Conservation (phyloP, 2,797 vertebrate species). For the Naso thynnoides region DNA sequence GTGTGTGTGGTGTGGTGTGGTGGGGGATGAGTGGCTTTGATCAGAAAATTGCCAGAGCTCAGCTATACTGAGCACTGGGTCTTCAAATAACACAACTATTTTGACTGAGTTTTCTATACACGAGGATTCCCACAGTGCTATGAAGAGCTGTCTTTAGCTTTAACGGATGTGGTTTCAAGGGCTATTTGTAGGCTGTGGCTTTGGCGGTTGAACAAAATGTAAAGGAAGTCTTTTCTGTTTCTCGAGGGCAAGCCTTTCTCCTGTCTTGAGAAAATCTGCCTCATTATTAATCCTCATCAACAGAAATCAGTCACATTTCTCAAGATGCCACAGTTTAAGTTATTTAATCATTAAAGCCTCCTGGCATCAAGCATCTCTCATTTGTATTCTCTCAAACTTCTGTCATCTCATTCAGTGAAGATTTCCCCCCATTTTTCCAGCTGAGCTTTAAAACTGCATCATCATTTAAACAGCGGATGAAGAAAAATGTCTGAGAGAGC, state of each 20-base stretch:
- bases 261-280: conserved; percentile 8
- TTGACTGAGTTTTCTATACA: conserved; percentile 5
- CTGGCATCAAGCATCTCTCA: not conserved
- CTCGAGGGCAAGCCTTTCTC: not conserved
- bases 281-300: not conserved
- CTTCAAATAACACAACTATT: conserved; percentile 21
- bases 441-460: conserved; percentile 47
- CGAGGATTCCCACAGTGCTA: conserved; percentile 4
- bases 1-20: not conserved
- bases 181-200: conserved; percentile 51
- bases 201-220: conserved; percentile 16
- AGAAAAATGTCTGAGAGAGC: conserved; percentile 42
- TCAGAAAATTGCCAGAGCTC: conserved; percentile 46
- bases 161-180: conserved; percentile 42
- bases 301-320: not conserved
- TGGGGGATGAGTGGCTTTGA: conserved; percentile 31
- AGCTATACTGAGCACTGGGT: conserved; percentile 10
- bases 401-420: not conserved
- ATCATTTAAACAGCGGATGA: conserved; percentile 35
- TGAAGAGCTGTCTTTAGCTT: conserved; percentile 8
- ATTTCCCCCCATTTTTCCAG: not conserved
- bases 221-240: not conserved
- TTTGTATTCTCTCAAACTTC: not conserved
- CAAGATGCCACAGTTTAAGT: not conserved
- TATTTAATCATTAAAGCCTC: not conserved